phyloP scores from a whole-genome alignment of 2,113 vertebrate genomes.

The Ranitomeya imitator region DNA sequence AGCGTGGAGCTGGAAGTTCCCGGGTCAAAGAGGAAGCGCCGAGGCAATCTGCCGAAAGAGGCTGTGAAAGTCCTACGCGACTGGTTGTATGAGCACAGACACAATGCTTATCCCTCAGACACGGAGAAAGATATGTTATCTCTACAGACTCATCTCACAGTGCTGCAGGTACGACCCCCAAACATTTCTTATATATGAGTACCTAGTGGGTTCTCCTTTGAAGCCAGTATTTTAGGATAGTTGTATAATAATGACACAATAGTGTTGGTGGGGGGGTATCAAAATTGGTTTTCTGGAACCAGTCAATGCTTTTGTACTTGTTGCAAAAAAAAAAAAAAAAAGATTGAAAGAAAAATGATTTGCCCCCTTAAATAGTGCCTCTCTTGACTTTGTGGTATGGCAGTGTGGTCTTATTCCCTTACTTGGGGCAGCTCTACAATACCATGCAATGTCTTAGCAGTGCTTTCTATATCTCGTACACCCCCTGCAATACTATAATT shows the following conservation, averaged over 20 bases:
- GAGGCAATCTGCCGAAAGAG: constrained; percentile 95
- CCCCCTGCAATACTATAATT: background rate
- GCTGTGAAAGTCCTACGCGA: constrained; percentile 89
- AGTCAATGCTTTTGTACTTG: too few species aligned
- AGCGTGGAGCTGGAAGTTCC: constrained; percentile 77
- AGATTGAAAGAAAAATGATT: too few species aligned
- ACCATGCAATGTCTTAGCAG: background rate
- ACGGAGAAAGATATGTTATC: constrained; percentile 93
- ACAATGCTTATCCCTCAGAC: constrained; percentile 95
- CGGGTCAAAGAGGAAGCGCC: constrained; percentile 85
- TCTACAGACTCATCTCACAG: constrained; percentile 86
- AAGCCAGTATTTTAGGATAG: too few species aligned
- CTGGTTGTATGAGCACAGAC: constrained; percentile 95
- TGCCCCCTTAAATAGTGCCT: too few species aligned
- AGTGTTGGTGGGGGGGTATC: too few species aligned
- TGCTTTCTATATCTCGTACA: background rate
- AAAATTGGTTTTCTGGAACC: too few species aligned
- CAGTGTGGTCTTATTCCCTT: background rate
- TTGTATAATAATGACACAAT: too few species aligned
- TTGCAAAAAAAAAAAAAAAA: too few species aligned
- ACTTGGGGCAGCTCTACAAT: background rate
- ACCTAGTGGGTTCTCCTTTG: too few species aligned
- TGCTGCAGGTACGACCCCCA: constrained; percentile 84
- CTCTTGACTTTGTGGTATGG: background rate
- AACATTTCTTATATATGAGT: background rate